Base-by-base conservation (phyloP, 2,888 invertebrate species). In the Callyntrura sp. region DNA sequence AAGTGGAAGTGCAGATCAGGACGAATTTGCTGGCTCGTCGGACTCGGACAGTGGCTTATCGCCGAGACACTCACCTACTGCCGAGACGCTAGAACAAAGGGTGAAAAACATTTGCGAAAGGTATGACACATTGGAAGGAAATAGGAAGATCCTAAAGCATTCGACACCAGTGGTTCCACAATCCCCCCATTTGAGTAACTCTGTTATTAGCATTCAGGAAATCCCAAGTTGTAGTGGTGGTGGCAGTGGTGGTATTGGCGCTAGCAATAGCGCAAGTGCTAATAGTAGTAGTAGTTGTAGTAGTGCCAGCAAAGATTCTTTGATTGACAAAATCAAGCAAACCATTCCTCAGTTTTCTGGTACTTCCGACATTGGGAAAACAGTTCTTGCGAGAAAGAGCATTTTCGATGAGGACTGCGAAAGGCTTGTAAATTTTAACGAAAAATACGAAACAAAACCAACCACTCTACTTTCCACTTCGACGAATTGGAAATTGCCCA, bases 321-420 rank as follows among this genome's bases (percentile, higher is more conserved):
- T 90, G 17, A 90, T 90, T 65, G 90, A 90, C 35, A 81, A 90
- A 68, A 82, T 90, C 28, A 90, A 90, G 48, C 90, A 90, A 45
- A 90, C 90, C 90, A 90, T 90, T 90, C 90, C 90, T 76, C 86
- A 85, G 45, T 82, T 86, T 76, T 60, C 86, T 79, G 82, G 76
- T 94, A 98, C 98, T 0, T 98, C 98, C 28, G 98, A 98, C 94
- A 98, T 99, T 94, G 97, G 98, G 57, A 97, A 98, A 94, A 98
- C 98, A 28, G 96, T 99, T 93, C 96, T 99, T 94, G 98, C 98
- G 5, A 98, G 98, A 94, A 97, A 97, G 92, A 98, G 98, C 82
- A 98, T 99, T 84, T 99, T 99, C 95, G 99, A 99, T 94, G 99
- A 99, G 94, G 99, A 99, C 94, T 96, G 97, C 60, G 98, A 98